Evolutionary conservation across 2,113 vertebrate species (phyloP).

Genomic region (Zeus faber): DNA sequence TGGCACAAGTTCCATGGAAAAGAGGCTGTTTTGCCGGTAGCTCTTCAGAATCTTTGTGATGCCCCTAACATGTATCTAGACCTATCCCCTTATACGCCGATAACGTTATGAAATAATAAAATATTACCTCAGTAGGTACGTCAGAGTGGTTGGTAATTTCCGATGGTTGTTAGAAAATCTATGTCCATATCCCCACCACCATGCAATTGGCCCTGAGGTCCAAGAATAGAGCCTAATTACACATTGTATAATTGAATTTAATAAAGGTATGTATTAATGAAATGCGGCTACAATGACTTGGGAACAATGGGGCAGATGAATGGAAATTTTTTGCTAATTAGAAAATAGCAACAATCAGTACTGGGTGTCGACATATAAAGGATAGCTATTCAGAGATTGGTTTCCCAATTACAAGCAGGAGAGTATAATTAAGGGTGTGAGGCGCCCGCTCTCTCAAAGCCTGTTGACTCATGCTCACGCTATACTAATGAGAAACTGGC

Average conservation of each 20-base stretch:
- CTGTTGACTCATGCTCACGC: conserved; percentile 46
- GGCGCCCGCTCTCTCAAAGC: conserved; percentile 19
- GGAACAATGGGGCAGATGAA: conserved; percentile 39
- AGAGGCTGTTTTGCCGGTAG: not conserved
- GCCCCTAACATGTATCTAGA: not conserved
- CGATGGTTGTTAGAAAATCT: not conserved
- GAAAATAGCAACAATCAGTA: conserved; percentile 41
- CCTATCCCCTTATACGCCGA: not conserved
- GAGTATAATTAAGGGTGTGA: conserved; percentile 43
- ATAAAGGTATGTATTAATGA: conserved; percentile 47
- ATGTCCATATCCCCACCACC: not conserved
- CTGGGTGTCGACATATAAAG: conserved; percentile 46
- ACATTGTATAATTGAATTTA: conserved; percentile 33
- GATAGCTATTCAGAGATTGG: conserved; percentile 42
- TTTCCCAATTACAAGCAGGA: conserved; percentile 52
- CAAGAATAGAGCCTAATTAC: conserved; percentile 43
- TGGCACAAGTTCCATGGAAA: not conserved
- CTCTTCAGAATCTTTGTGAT: not conserved
- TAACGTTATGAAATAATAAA: too few species aligned
- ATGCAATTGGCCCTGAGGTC: conserved; percentile 14
- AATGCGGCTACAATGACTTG: conserved; percentile 33
- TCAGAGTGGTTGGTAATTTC: conserved; percentile 9
- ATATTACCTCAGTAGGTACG: conserved; percentile 4
- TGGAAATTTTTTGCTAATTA: conserved; percentile 42
- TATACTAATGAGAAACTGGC: conserved; percentile 30